Percentiles rank a stretch among this genome's conserved stretches.
phyloP scores from a whole-genome alignment of 2,888 invertebrate genomes.

The Eristalis tenax region DNA sequence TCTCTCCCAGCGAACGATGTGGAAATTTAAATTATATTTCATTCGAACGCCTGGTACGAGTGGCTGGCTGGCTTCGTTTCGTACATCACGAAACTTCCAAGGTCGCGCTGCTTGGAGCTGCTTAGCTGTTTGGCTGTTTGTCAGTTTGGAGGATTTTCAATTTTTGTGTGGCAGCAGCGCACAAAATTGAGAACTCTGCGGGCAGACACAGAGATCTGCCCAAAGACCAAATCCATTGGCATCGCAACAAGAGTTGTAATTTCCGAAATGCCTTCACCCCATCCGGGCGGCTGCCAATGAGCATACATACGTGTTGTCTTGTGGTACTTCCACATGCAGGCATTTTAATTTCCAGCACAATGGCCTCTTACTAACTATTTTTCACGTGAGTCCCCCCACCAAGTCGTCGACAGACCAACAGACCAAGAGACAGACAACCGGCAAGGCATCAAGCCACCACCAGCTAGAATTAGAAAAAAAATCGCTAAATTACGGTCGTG shows the following conservation, averaged over 20 bases:
- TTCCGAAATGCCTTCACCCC: slow-evolving; percentile 20
- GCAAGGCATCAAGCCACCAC: neutral
- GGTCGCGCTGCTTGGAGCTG: slow-evolving; percentile 39
- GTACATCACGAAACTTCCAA: slow-evolving; percentile 63
- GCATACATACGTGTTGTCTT: slow-evolving; percentile 30
- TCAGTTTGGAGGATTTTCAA: neutral
- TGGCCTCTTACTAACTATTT: slow-evolving; percentile 60
- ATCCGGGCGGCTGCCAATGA: slow-evolving; percentile 38
- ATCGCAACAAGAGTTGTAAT: slow-evolving; percentile 25
- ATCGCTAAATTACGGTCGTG: slow-evolving; percentile 70
- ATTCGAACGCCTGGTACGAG: slow-evolving; percentile 15
- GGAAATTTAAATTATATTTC: slow-evolving; percentile 65
- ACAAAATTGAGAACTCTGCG: slow-evolving; percentile 32
- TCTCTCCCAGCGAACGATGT: slow-evolving; percentile 44
- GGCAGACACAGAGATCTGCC: slow-evolving; percentile 31
- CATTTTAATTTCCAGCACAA: slow-evolving; percentile 62
- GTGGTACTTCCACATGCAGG: slow-evolving; percentile 38
- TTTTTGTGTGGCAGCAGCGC: neutral
- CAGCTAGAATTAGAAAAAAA: slow-evolving; percentile 50
- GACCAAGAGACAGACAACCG: slow-evolving; percentile 6
- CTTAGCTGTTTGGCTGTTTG: neutral
- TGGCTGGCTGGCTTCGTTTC: slow-evolving; percentile 25
- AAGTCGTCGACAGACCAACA: neutral
- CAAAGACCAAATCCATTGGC: slow-evolving; percentile 27
- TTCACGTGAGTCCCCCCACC: slow-evolving; percentile 24